phyloP scores from a whole-genome alignment of 2,113 vertebrate genomes.

The Lepus americanus region DNA sequence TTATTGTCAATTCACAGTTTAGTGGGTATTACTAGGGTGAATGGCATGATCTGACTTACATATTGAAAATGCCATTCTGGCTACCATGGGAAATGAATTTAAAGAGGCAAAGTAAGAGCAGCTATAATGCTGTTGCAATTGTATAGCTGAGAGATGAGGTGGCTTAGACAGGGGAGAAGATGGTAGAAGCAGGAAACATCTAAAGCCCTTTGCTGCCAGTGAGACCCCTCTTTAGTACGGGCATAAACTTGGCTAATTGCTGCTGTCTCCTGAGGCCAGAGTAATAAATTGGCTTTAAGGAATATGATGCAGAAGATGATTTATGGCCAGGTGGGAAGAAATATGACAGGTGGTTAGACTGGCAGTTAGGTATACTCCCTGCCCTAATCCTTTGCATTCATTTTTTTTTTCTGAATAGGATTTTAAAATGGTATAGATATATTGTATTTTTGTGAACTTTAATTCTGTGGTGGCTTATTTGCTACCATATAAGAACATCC shows the following conservation, averaged over 20 bases:
- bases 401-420: background rate
- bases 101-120: background rate
- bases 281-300: background rate
- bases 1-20: background rate
- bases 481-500: background rate
- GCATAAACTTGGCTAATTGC: background rate
- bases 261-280: background rate
- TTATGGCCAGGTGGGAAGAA: background rate
- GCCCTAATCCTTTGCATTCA: background rate
- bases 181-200: background rate
- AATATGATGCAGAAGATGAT: too few species aligned
- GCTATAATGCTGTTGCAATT: background rate
- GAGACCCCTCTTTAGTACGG: background rate
- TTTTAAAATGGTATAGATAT: background rate
- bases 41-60: background rate
- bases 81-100: background rate
- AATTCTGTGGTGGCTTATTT: background rate
- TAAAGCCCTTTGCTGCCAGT: background rate
- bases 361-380: background rate
- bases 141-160: background rate
- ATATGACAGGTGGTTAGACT: background rate
- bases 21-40: background rate
- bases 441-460: background rate
- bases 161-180: background rate
- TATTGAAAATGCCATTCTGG: background rate